Base-by-base conservation (phyloP, 2,797 vertebrate genomes). In the Luscinia megarhynchos region DNA sequence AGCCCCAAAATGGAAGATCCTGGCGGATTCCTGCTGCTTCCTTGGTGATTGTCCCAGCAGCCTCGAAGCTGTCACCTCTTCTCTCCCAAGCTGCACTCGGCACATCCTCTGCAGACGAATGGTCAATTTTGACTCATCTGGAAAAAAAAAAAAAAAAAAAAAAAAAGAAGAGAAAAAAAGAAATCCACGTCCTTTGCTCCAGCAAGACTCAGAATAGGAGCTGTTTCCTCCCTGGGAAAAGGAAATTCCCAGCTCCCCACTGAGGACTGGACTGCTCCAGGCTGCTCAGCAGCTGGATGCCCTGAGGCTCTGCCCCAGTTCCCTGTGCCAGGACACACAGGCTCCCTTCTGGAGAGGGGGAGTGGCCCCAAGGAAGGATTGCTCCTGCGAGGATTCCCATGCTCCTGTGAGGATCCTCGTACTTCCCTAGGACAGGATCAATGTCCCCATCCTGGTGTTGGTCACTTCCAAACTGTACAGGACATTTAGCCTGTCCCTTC, bases 351-450 rank as follows among this genome's bases (percentile, higher is more conserved):
- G 48, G 57, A 32, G 10, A 43, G 5, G 6, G 13, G 19, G 24
- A 62, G 24, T 30, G 36, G n/a, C 30, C 61, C 29, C 40, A 4
- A 1, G 40, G 46, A 90, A 80, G 36, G 14, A 40, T 26, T 84
- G n/a, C 16, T 74, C 9, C 57, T 46, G 2, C 46, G n/a, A 74
- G 32, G 20, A 58, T 41, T 34, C 13, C 18, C 30, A 16, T 0
- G 0, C 15, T 50, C 0, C 27, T 51, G 51, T 54, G 0, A 54
- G 32, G 45, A 63, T 73, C n/a, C 43, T 75, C 0, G 0, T 50
- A 29, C 19, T 21, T 34, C 40, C 30, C 34, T 4, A 38, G n/a
- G 48, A 15, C 19, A 41, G 57, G 57, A 58, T 40, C 50, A 23
- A 3, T 9, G 13, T 46, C 55, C 54, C 15, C 43, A 34, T 50